phyloP scores from a whole-genome alignment of 2,888 invertebrate genomes.

The Antitype chi region DNA sequence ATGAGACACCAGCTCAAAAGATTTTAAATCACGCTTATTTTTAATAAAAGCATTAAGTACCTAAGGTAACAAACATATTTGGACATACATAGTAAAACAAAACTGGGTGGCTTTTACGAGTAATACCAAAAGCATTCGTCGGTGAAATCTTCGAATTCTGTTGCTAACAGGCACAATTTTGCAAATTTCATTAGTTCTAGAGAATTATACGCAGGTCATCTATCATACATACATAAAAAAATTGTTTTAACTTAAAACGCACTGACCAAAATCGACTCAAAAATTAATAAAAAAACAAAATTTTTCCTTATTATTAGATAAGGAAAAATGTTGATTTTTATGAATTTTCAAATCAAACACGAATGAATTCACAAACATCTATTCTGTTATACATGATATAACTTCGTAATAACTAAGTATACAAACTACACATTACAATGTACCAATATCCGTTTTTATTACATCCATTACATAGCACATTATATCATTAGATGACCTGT shows the following conservation, averaged over 20 bases:
- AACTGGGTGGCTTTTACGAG: conserved; percentile 2
- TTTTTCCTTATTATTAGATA: no score
- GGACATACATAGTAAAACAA: neutral
- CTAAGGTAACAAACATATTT: conserved; percentile 7
- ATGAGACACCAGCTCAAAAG: neutral
- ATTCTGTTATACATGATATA: neutral
- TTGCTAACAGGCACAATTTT: neutral
- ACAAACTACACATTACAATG: conserved; percentile 36
- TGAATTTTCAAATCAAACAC: neutral
- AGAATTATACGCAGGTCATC: neutral
- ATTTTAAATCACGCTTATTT: neutral
- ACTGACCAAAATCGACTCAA: neutral
- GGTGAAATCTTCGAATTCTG: neutral
- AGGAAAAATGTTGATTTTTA: no score
- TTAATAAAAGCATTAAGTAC: neutral
- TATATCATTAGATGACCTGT: conserved; percentile 58
- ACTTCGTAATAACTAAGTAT: neutral
- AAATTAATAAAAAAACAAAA: neutral
- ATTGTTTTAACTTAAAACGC: neutral
- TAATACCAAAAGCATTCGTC: conserved; percentile 8
- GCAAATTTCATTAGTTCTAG: neutral
- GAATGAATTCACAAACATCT: conserved; percentile 16
- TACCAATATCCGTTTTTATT: conserved; percentile 38
- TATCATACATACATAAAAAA: neutral
- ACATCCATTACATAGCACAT: conserved; percentile 45